Evolutionary conservation across 1,140 invertebrate species (phyloP).

Genomic region (Sesamia nonagrioides): DNA sequence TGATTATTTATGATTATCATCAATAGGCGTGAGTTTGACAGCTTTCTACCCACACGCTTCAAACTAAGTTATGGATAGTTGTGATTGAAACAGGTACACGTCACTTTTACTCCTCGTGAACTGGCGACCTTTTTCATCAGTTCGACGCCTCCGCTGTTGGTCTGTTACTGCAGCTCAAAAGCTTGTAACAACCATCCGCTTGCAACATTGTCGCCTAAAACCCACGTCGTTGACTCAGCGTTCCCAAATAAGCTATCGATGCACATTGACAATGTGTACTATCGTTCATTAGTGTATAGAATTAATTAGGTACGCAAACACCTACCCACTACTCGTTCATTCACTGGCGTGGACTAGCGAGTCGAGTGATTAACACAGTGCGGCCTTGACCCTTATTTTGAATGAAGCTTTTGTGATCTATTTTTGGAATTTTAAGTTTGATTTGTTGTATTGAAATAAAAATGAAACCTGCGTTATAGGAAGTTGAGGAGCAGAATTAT

Average conservation of each 20-base stretch:
- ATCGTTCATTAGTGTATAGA: constrained; percentile 36
- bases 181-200: not conserved
- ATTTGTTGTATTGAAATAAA: not conserved
- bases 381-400: constrained; percentile 34
- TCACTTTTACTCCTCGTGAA: not conserved
- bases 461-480: not conserved
- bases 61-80: not conserved
- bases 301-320: constrained; percentile 41
- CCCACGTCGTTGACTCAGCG: constrained; percentile 35
- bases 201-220: constrained; percentile 5
- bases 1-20: too few species aligned
- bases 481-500: not conserved
- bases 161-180: not conserved
- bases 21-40: too few species aligned
- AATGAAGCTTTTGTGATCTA: constrained; percentile 18
- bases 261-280: constrained; percentile 26
- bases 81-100: not conserved
- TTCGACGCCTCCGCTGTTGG: too few species aligned
- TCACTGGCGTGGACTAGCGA: constrained; percentile 26
- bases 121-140: too few species aligned
- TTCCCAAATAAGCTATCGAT: constrained; percentile 33
- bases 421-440: constrained; percentile 10
- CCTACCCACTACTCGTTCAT: constrained; percentile 16
- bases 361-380: constrained; percentile 14
- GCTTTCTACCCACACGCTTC: not conserved